Conservation (phyloP, 2,888 invertebrate genomes). For the Atethmia centrago region DNA sequence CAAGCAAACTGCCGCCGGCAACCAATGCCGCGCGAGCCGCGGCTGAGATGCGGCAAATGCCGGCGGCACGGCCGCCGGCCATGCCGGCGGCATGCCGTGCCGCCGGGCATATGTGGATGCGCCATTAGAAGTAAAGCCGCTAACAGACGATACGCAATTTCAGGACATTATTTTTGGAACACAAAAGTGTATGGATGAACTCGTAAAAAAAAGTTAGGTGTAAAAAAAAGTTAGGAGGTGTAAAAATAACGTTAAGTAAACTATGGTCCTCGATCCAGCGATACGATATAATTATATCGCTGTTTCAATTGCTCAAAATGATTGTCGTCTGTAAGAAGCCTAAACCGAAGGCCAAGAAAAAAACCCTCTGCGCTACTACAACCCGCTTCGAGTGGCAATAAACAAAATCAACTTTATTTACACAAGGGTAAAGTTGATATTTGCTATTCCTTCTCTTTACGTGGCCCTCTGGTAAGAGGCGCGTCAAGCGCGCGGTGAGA, state of each 20-base stretch:
- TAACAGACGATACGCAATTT: background rate
- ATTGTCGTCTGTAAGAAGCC: background rate
- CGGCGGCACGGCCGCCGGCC: too few relatives aligned
- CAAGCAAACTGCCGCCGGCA: too few relatives aligned
- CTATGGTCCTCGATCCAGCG: background rate
- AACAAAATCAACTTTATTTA: background rate
- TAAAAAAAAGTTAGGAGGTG: background rate
- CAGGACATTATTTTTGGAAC: background rate
- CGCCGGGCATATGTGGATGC: too few relatives aligned
- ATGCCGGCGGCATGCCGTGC: too few relatives aligned
- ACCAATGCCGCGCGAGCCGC: too few relatives aligned
- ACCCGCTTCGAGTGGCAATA: background rate
- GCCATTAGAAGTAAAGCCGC: background rate
- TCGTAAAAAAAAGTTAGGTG: background rate
- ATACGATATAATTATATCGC: background rate
- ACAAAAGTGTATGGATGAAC: background rate
- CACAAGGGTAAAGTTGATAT: background rate
- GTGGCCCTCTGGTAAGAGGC: constrained; percentile 67
- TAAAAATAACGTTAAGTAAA: background rate
- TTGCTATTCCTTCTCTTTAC: background rate
- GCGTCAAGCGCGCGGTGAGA: constrained; percentile 78
- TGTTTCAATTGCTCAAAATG: background rate
- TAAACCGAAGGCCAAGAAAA: background rate
- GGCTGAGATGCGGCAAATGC: too few relatives aligned
- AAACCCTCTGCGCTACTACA: background rate